Evolutionary conservation across 1,140 invertebrate species (phyloP), one percentile per base, ranked within the genome.

Genomic region (Semibalanus balanoides): DNA sequence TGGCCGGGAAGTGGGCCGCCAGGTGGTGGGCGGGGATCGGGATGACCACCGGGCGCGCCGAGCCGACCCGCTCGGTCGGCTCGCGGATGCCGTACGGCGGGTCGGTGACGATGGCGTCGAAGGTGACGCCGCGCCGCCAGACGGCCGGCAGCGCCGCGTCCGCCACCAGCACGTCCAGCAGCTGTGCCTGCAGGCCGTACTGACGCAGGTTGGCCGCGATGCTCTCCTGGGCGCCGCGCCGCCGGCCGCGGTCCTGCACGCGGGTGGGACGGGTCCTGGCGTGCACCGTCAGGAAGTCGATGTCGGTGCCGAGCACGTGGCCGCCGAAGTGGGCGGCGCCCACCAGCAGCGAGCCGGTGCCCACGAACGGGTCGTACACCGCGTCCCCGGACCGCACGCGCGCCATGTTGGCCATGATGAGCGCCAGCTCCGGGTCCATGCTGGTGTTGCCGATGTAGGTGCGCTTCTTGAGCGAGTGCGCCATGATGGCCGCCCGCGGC

Each of bases 401-500:
- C 0, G 91, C 95, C 83, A 97, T 91, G 86, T 98, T 99, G 0
- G 93, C 91, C 95, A 98, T 97, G 31, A 98, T 84, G 29, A 98
- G 83, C 5, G 95, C 92, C 0, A 98, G 85, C 79, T 94, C 91
- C 0, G 96, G 90, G 84, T 98, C 96, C 96, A 99, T 98, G 81
- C 92, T 95, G 0, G 96, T 99, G 82, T 97, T 98, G 11, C 95
- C 95, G 82, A 98, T 97, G 83, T 97, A 98, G 85, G 93, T 93
- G 30, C 96, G 87, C 35, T 88, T 91, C 85, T 96, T 96, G 31
- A 97, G 82, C 0, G 93, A 94, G 74, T 94, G 88, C 76, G 90
- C 87, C 78, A 88, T 85, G 51, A 96, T 92, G 30, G 91, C 84
- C 78, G 92, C 87, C 77, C 95, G 86, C 83, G 94, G 90, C 3